A percentile compares a stretch with the other conserved stretches of the same genome.
Conservation (phyloP, 1,140 invertebrate species). For the Teleopsis dalmanni region DNA sequence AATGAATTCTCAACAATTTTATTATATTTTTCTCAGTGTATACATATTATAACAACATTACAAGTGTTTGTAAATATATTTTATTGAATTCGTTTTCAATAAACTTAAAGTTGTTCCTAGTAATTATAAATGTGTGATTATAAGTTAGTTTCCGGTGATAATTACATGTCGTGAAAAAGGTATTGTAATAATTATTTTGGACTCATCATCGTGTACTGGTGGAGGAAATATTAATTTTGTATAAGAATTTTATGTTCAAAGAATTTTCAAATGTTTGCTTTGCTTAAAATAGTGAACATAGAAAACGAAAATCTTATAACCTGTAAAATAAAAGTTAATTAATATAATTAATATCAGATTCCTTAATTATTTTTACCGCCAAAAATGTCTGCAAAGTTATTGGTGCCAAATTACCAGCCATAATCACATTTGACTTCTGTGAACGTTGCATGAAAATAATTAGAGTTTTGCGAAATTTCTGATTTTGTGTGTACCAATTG, state of each 20-base stretch:
- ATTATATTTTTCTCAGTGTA: no score
- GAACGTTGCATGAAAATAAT: conserved; percentile 16
- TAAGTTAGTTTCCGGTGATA: no score
- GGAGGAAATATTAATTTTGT: no score
- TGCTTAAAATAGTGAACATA: conserved; percentile 1
- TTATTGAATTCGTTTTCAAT: no score
- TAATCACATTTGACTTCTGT: conserved; percentile 8
- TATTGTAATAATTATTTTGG: no score
- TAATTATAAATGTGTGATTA: no score
- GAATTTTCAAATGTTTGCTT: background rate
- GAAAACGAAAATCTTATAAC: conserved; percentile 7
- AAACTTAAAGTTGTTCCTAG: no score
- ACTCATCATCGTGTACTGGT: no score
- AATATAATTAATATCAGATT: background rate
- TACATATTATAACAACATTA: no score
- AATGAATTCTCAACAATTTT: no score
- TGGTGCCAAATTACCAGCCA: conserved; percentile 12
- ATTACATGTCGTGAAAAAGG: no score
- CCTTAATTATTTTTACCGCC: background rate
- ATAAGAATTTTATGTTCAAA: background rate
- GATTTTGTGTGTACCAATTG: conserved; percentile 13
- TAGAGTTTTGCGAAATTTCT: conserved; percentile 8
- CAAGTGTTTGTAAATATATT: no score
- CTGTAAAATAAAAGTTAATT: conserved; percentile 6
- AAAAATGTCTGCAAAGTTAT: conserved; percentile 14